Percentiles rank a stretch among this genome's conserved stretches.
These are phyloP conservation scores for Melitaea cinxia DNA, from an alignment of 1,140 invertebrate species.

Conservation along the genomic window DNA sequence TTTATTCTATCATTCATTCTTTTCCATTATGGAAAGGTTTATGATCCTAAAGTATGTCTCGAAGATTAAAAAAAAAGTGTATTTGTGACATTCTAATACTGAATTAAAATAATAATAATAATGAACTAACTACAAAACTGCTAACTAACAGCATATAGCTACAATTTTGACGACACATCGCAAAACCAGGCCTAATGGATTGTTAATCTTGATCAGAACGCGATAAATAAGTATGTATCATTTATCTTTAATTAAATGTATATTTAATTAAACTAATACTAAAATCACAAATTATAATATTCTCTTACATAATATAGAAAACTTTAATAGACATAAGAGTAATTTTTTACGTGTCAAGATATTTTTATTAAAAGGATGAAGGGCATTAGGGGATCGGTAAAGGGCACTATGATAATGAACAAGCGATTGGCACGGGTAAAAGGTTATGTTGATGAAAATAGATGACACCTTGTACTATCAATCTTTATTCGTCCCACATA, in stretches of 20 bases:
- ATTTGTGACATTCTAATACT: too few relatives aligned
- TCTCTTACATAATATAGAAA: not conserved
- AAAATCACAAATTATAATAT: not conserved
- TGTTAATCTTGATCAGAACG: conserved; percentile 45
- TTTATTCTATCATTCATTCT: too few relatives aligned
- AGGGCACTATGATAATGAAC: conserved; percentile 46
- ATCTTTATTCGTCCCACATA: not conserved
- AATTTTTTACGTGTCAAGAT: conserved; percentile 26
- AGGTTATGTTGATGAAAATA: conserved; percentile 34
- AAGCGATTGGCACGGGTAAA: conserved; percentile 38
- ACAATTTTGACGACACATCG: conserved; percentile 26
- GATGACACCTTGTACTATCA: not conserved
- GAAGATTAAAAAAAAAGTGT: too few relatives aligned
- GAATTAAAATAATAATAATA: too few relatives aligned
- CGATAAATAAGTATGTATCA: conserved; percentile 33
- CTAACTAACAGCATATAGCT: not conserved
- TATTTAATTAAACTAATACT: not conserved
- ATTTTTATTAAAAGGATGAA: conserved; percentile 56
- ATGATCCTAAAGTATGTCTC: too few relatives aligned
- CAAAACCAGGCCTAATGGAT: conserved; percentile 16
- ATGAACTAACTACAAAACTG: too few relatives aligned
- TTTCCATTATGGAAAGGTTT: too few relatives aligned
- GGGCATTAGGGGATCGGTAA: conserved; percentile 43
- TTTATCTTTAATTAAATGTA: not conserved
- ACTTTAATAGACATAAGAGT: not conserved